Evolutionary conservation across 2,888 invertebrate species (phyloP), one percentile per base, ranked within the genome.

Genomic region (Xylota segnis): DNA sequence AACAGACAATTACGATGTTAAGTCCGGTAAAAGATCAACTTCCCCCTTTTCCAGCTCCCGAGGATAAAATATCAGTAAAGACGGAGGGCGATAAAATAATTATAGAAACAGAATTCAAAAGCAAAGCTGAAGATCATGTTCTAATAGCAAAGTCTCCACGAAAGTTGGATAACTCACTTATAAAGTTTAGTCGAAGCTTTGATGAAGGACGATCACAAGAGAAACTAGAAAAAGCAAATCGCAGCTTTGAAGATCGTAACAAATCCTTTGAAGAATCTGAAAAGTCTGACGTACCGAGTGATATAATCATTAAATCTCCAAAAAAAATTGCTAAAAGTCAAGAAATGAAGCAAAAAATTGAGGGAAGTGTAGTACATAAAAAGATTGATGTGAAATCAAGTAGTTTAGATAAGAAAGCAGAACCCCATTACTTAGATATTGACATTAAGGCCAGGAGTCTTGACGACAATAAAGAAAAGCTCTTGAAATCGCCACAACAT

Each of bases 71-170:
- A 32, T 90, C 95, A 6, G 96, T 96, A 0, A 95, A 94, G 91
- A 94, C 95, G 0, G 95, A 95, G 89, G 96, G 96, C 0, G 95
- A 94, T 88, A 95, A 94, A 88, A 94, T 95, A 82, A 95, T 95
- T 12, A 95, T 95, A 83, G 95, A 96, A 91, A 94, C 96, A 5
- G 95, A 96, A 91, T 95, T 96, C 45, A 95, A 94, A 87, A 95
- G 95, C 63, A 96, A 95, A 90, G 95, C 94, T 0, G 96, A 96
- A 90, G 96, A 96, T 91, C 95, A 96, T 83, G 96, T 96, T 5
- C 94, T 96, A 75, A 96, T 96, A 88, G 95, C 96, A 0, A 96
- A 96, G 90, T 95, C 95, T 3, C 96, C 96, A 0, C 95, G 95
- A 83, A 95, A 95, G 89, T 91, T 96, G 5, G 96, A 96, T 88